Evolutionary conservation across 1,140 invertebrate genomes (phyloP).

Genomic region (Neodiprion lecontei): DNA sequence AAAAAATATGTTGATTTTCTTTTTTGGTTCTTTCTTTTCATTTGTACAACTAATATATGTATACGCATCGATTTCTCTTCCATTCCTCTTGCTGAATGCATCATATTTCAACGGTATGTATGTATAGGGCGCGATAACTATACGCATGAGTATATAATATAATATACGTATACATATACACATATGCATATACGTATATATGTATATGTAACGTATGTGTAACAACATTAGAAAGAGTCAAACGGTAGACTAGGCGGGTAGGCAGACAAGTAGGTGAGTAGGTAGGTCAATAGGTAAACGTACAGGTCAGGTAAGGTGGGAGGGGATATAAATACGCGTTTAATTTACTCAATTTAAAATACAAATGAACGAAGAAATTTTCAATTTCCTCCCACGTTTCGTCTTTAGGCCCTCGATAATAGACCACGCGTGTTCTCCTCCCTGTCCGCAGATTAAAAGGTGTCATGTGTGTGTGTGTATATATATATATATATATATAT

Average conservation of each 20-base stretch:
- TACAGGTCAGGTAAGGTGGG: background rate
- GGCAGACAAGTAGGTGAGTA: background rate
- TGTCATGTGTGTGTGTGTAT: constrained; percentile 23
- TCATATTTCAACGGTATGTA: too few species aligned
- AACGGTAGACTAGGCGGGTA: background rate
- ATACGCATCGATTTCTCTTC: too few species aligned
- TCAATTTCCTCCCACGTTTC: background rate
- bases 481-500: constrained; percentile 35
- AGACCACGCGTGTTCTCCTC: constrained; percentile 15
- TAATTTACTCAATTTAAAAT: background rate
- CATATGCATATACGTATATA: background rate
- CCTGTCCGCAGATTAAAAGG: background rate
- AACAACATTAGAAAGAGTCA: background rate
- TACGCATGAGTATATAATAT: background rate
- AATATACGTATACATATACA: too few species aligned
- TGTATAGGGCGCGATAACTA: background rate
- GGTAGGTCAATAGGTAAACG: background rate
- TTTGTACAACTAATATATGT: too few species aligned
- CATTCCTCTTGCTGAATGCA: too few species aligned
- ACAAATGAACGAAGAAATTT: background rate
- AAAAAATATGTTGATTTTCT: too few species aligned
- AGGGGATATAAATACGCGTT: background rate
- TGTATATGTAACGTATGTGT: background rate
- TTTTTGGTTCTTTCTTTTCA: too few species aligned
- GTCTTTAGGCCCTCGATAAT: constrained; percentile 25